A percentile compares a stretch with the other conserved stretches of the same genome.
phyloP scores from a whole-genome alignment of 2,113 vertebrate genomes.

The Typhlomys cinereus region DNA sequence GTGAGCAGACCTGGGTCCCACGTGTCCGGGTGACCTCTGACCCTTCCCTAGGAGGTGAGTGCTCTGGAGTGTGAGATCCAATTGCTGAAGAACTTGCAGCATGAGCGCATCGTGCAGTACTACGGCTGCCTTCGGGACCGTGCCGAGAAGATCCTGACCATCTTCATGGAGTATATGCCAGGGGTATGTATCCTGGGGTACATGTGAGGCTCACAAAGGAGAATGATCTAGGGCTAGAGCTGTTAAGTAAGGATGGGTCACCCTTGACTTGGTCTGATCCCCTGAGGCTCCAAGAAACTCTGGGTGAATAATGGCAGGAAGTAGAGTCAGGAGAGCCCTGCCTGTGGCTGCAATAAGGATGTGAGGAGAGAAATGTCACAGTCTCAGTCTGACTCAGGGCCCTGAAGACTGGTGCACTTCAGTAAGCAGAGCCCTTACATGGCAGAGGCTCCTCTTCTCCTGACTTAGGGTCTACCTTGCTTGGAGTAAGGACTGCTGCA shows the following conservation, averaged over 20 bases:
- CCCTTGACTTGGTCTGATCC: neutral
- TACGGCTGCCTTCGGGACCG: conserved; percentile 94
- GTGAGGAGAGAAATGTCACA: neutral
- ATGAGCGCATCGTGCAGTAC: conserved; percentile 96
- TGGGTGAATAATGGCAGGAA: neutral
- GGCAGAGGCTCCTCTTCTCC: neutral
- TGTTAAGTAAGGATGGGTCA: neutral
- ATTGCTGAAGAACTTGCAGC: conserved; percentile 96
- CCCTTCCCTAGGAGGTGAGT: conserved; percentile 91
- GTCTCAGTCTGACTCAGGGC: neutral
- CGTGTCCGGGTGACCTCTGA: conserved; percentile 18
- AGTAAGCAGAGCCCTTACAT: neutral
- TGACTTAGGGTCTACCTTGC: neutral
- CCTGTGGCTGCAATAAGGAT: neutral
- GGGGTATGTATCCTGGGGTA: conserved; percentile 87
- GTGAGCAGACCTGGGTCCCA: neutral
- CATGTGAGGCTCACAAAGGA: neutral
- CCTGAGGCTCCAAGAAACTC: neutral
- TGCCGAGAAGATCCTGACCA: conserved; percentile 94
- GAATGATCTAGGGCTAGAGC: neutral
- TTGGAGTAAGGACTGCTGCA: neutral
- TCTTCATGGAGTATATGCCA: conserved; percentile 99
- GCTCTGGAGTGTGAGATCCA: conserved; percentile 98
- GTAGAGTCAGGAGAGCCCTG: neutral
- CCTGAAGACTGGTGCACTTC: neutral